phyloP scores from a whole-genome alignment of 2,797 vertebrate genomes.

The Meda fulgida region DNA sequence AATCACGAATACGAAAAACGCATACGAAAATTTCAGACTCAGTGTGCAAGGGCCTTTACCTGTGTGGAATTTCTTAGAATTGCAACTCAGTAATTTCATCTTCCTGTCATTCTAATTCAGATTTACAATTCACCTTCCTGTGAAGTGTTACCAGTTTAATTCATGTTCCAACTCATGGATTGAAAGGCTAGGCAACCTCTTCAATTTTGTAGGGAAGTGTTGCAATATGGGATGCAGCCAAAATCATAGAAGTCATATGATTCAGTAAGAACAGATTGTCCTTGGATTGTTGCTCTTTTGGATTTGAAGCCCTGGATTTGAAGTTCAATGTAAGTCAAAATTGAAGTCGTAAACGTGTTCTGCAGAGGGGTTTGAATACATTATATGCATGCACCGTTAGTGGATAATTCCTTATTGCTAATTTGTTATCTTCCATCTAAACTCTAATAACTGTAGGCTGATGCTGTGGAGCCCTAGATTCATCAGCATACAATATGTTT shows the following conservation, averaged over 20 bases:
- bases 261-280: background rate
- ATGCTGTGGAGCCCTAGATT: constrained; percentile 35
- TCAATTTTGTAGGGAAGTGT: background rate
- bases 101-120: too few species aligned
- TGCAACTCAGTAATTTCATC: too few species aligned
- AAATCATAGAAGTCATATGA: background rate
- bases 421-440: constrained; percentile 45
- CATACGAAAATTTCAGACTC: too few species aligned
- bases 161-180: background rate
- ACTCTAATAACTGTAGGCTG: constrained; percentile 40
- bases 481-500: constrained; percentile 45
- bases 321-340: constrained; percentile 11
- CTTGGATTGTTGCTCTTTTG: background rate
- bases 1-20: too few species aligned
- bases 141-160: too few species aligned
- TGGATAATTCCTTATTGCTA: constrained; percentile 39
- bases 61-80: too few species aligned
- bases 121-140: too few species aligned
- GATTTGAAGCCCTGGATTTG: background rate
- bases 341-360: background rate
- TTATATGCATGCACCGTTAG: constrained; percentile 9
- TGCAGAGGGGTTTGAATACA: background rate
- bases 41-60: too few species aligned
- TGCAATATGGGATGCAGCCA: background rate
- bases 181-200: background rate